These are phyloP conservation scores for Amphipyra berbera DNA, from an alignment of 2,888 invertebrate species.

Conservation along the genomic window DNA sequence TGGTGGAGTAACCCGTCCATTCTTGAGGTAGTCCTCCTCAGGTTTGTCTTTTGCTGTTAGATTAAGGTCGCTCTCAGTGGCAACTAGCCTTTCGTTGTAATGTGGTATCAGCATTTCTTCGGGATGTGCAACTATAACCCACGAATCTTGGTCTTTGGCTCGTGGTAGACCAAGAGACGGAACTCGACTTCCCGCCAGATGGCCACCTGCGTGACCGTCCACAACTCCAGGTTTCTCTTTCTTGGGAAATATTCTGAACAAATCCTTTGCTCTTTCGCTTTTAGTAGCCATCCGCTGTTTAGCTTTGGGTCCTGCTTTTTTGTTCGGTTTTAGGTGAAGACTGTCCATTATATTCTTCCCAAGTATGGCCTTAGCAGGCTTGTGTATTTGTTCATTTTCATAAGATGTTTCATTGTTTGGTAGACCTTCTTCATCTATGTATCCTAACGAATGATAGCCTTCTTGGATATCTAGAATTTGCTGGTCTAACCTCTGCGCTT, in stretches of 20 bases:
- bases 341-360: slow-evolving; percentile 88
- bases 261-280: slow-evolving; percentile 76
- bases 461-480: slow-evolving; percentile 87
- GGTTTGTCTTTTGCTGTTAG: slow-evolving; percentile 67
- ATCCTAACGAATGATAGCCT: slow-evolving; percentile 84
- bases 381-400: slow-evolving; percentile 75
- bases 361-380: slow-evolving; percentile 82
- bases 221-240: slow-evolving; percentile 79
- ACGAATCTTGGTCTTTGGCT: slow-evolving; percentile 78
- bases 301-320: slow-evolving; percentile 84
- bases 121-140: slow-evolving; percentile 85
- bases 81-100: slow-evolving; percentile 83
- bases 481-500: slow-evolving; percentile 85
- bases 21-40: slow-evolving; percentile 71
- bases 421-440: slow-evolving; percentile 81
- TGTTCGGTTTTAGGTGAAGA: slow-evolving; percentile 83
- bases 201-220: slow-evolving; percentile 78
- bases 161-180: slow-evolving; percentile 84
- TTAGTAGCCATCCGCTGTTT: slow-evolving; percentile 82
- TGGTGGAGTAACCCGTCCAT: slow-evolving; percentile 81
- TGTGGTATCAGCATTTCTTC: slow-evolving; percentile 83
- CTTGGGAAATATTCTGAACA: slow-evolving; percentile 83
- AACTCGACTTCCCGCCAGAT: slow-evolving; percentile 80
- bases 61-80: slow-evolving; percentile 70
- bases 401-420: slow-evolving; percentile 62